Base-by-base conservation (phyloP, 2,888 invertebrate genomes). In the Nomada lathburiana region DNA sequence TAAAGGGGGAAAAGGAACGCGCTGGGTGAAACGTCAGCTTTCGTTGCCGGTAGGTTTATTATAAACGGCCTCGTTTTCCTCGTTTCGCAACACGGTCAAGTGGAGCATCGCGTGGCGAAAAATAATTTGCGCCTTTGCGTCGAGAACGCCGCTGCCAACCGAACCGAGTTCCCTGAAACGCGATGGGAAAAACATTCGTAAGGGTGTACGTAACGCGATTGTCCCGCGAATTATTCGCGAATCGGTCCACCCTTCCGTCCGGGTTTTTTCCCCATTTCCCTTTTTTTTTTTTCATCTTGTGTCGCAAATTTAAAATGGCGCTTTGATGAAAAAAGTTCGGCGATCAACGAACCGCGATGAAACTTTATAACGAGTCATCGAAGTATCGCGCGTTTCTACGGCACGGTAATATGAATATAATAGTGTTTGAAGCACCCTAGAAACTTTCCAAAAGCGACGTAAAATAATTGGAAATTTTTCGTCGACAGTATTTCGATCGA, bases 1-100 rank as follows among this genome's bases (percentile, higher is more conserved):
- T 7, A 64, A 52, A 50, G 64, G 50, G 29, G 55, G 53, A 64
- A 78, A 67, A 76, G 59, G 57, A 69, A 72, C 29, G 69, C 59
- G 73, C 29, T 26, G 74, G 81, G 73, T 74, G 78, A 82, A 85
- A 83, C 80, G 82, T 74, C 71, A 68, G 84, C 76, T 74, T 84
- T 73, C 85, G 81, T 75, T 80, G 83, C 83, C 81, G 79, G 86
- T 83, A 77, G 84, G 81, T 89, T 88, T 88, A 87, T 89, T 89
- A 88, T 88, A 89, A 89, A 83, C 86, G 88, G 82, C 84, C 87
- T 88, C 88, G 85, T 87, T 90, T 90, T 86, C 85, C 70, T 84
- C 85, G 80, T 87, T 88, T 85, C 86, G 85, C 85, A 89, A 87
- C 80, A 86, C 86, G 86, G 86, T 90, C 83, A 89, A 88, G 87